Evolutionary conservation across 2,113 vertebrate genomes (phyloP).

Genomic region (Rallus limicola): DNA sequence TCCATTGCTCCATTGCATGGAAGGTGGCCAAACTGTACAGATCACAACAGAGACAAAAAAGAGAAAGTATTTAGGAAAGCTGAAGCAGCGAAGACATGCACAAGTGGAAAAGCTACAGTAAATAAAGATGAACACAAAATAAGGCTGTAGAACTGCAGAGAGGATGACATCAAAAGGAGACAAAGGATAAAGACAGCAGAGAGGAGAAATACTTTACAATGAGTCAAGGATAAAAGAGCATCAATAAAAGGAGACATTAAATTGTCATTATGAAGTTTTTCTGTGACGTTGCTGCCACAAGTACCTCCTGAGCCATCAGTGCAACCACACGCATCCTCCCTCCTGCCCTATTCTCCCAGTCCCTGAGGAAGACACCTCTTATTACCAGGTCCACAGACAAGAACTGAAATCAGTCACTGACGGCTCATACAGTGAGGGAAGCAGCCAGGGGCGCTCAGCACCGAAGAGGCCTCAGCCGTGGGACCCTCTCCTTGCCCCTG

Average conservation of each 20-base stretch:
- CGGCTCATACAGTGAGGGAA: accelerated
- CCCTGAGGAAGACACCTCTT: background rate
- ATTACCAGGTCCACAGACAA: background rate
- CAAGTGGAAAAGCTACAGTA: background rate
- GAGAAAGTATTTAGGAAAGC: background rate
- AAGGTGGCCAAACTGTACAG: background rate
- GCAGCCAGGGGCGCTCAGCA: background rate
- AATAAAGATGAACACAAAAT: background rate
- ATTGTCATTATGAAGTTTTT: background rate
- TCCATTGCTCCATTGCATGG: background rate
- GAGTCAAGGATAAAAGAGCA: background rate
- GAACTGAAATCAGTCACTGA: background rate
- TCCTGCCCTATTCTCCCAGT: accelerated
- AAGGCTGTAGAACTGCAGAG: background rate
- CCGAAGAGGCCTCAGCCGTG: accelerated
- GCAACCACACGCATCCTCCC: background rate
- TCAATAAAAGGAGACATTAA: accelerated
- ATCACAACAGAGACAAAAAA: background rate
- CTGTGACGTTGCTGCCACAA: background rate
- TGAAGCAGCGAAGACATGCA: background rate
- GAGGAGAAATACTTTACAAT: background rate
- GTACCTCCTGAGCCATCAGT: background rate
- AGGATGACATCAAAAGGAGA: background rate
- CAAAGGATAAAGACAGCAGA: background rate
- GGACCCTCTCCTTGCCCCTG: background rate